Evolutionary conservation across 2,113 vertebrate species (phyloP).

Genomic region (Melospiza melodia): DNA sequence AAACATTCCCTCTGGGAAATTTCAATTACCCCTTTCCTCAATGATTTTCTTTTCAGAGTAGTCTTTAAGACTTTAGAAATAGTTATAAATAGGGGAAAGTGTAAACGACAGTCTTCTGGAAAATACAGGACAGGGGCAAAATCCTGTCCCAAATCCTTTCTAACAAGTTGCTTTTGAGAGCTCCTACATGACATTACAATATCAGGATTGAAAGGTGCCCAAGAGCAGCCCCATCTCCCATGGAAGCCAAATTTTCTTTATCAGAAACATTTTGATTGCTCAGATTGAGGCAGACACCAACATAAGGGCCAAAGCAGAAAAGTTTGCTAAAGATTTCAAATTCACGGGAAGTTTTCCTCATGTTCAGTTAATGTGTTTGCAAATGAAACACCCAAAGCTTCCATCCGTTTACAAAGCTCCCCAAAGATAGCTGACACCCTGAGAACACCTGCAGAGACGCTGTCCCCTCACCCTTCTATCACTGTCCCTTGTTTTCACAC

Average conservation of each 20-base stretch:
- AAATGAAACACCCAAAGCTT: neutral
- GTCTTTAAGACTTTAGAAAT: neutral
- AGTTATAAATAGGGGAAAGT: neutral
- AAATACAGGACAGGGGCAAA: neutral
- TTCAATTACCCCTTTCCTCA: constrained; percentile 8
- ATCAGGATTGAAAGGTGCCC: neutral
- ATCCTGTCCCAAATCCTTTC: neutral
- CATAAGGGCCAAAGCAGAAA: neutral
- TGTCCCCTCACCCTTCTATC: fast-evolving
- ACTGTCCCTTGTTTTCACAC: fast-evolving
- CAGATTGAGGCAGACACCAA: neutral
- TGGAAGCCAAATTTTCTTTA: neutral
- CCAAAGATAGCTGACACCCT: neutral
- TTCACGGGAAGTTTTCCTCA: neutral
- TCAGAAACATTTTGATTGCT: neutral
- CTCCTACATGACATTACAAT: fast-evolving
- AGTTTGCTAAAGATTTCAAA: neutral
- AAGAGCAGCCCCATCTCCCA: neutral
- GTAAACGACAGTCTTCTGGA: neutral
- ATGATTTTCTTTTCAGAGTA: neutral
- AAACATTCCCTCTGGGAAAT: constrained; percentile 14
- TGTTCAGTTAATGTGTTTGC: neutral
- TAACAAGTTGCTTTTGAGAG: neutral
- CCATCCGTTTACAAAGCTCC: fast-evolving
- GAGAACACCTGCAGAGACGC: neutral